Base-by-base conservation (phyloP, 2,113 vertebrate species). In the Gila orcuttii region DNA sequence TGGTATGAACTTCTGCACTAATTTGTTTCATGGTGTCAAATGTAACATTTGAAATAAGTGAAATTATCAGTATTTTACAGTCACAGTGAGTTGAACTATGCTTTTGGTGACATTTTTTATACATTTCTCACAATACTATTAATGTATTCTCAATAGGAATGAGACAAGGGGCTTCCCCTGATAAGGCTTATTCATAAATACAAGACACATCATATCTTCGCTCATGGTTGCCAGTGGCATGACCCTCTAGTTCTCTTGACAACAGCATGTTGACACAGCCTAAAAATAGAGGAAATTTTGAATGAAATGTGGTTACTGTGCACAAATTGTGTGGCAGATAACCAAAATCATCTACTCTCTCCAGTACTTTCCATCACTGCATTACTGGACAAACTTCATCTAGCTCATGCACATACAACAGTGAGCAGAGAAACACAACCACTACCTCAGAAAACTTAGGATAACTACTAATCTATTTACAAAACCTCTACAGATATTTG, bases 271-370 rank as follows among this genome's bases (percentile, higher is more conserved):
- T 55, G 69, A 52, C 66, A 75, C 62, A 75, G 79, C 19, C 66
- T 76, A 25, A 79, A 83, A 86, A 83, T 68, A 83, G 59, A 36
- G 8, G 17, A 81, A 68, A 6, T 66, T 68, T 39, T 28, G 31
- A 86, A 79, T 83, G 47, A 79, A 83, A 39, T 86, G 81, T 74
- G 45, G 76, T 80, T 39, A 23, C 13, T 64, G 36, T 64, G 23
- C 25, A 42, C 23, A 33, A 57, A 69, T 33, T 66, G 31, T 11
- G n/a, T 4, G 8, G 15, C 25, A 86, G 82, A 86, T 88, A 80
- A 86, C 33, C 75, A 83, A 64, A 52, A 33, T 47, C 42, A 23
- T 13, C 33, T 8, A n/a, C 12, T 75, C 1, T 9, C 78, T 17
- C 2, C 25, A 88, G 10, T 12, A 79, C 25, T 85, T 83, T 3